A percentile compares a stretch with the other conserved stretches of the same genome.
phyloP scores from a whole-genome alignment of 2,113 vertebrate genomes.

The Otocyon megalotis region DNA sequence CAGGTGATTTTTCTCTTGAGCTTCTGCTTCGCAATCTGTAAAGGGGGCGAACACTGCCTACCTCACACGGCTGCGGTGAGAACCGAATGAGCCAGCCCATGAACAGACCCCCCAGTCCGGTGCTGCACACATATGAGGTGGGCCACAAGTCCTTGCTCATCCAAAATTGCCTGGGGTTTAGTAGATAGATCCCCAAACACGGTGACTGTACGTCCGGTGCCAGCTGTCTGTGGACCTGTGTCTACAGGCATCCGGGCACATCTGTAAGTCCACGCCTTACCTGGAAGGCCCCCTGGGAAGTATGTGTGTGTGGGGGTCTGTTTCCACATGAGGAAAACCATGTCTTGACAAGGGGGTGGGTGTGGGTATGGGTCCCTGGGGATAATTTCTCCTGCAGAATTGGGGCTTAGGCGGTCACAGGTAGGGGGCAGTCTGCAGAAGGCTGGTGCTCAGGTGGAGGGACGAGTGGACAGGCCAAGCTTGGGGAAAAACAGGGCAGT shows the following conservation, averaged over 20 bases:
- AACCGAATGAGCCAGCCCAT: fast-evolving
- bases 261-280: not conserved
- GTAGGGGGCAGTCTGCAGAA: not conserved
- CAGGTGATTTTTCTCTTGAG: not conserved
- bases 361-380: not conserved
- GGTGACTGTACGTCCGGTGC: not conserved
- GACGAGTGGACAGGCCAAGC: not conserved
- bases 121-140: not conserved
- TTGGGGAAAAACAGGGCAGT: not conserved
- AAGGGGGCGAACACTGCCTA: not conserved
- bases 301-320: not conserved
- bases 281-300: no score
- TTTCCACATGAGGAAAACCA: not conserved
- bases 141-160: no score
- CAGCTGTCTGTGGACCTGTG: not conserved
- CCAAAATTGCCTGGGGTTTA: not conserved
- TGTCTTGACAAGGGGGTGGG: not conserved
- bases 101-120: not conserved
- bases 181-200: not conserved
- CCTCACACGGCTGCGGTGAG: not conserved
- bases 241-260: not conserved
- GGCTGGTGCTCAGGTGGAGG: not conserved
- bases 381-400: not conserved
- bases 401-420: not conserved
- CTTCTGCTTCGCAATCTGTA: not conserved